Conservation (phyloP, 2,888 invertebrate genomes). For the Ceraclea dissimilis region DNA sequence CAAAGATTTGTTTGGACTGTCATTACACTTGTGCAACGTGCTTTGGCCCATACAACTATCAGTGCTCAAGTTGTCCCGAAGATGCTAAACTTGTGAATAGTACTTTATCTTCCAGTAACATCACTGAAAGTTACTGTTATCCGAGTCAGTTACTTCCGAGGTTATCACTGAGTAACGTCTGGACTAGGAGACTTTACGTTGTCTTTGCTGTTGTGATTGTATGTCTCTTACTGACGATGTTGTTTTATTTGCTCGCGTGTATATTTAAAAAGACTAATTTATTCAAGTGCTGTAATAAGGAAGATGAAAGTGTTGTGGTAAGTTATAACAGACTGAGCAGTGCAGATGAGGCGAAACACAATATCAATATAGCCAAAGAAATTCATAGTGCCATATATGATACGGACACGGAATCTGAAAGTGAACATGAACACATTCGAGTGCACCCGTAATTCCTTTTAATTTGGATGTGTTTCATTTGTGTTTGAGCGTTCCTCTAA, state of each 20-base stretch:
- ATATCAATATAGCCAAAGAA: constrained; percentile 16
- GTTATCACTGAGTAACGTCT: constrained; percentile 37
- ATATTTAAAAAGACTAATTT: constrained; percentile 12
- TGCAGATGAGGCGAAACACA: constrained; percentile 5
- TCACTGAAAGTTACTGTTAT: constrained; percentile 42
- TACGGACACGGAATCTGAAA: constrained; percentile 21
- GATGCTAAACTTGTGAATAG: constrained; percentile 52
- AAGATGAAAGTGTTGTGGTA: constrained; percentile 2
- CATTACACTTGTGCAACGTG: constrained; percentile 71
- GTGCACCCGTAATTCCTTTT: too few species aligned
- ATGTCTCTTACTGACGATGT: constrained; percentile 28
- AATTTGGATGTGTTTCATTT: too few species aligned
- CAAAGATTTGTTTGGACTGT: constrained; percentile 54
- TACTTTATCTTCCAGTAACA: constrained; percentile 28
- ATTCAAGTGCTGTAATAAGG: constrained; percentile 4
- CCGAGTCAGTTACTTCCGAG: constrained; percentile 41
- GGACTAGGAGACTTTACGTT: constrained; percentile 43
- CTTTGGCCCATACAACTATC: constrained; percentile 58
- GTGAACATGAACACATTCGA: not conserved
- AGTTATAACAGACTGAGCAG: constrained; percentile 22
- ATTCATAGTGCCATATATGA: constrained; percentile 23
- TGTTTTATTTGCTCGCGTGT: constrained; percentile 25
- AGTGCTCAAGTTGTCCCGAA: constrained; percentile 59
- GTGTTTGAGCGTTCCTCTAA: too few species aligned
- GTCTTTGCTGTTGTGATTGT: constrained; percentile 37